Base-by-base conservation (phyloP, 2,113 vertebrate species). In the Chaenogobius annularis region DNA sequence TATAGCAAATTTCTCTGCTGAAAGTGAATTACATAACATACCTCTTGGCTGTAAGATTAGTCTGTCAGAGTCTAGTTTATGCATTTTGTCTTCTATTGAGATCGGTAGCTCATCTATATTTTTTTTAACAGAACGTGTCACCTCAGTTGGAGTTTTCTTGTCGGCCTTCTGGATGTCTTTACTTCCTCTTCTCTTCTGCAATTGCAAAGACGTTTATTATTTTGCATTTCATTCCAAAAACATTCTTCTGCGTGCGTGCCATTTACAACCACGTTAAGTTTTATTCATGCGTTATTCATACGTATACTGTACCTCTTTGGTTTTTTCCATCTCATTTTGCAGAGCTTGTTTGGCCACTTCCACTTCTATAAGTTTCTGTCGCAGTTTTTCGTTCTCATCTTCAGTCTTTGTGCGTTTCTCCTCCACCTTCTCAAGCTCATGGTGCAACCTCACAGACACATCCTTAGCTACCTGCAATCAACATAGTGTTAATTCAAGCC, bases 401-500 rank as follows among this genome's bases (percentile, higher is more conserved):
- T 99, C 97, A 7, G 96, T 98, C 87, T 95, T 95, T 3, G 95
- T 95, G 22, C 97, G 94, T 72, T 97, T 98, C 88, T 98, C 97
- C 91, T 98, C 97, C 76, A 98, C 96, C 0, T 97, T 99, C 92
- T 98, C 96, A 81, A 99, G 84, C 83, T 99, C 97, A 0, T 99
- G 95, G 83, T 99, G 97, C 84, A 99, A 96, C 84, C 97, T 94
- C 82, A 99, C 97, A 0, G 97, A 98, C 35, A 99, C 97, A 79
- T 99, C 97, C 83, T 99, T 99, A 20, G 97, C 97, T 67, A 99
- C 97, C 97, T 99, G 92, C 70, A 84, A 54, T 14, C 1, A 48
- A 59, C 35, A 8, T 1, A 14, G n/a, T 58, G 55, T 44, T 26
- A 61, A 61, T 23, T 20, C 11, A 46, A 17, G 47, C 44, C 26